Conservation (phyloP, 2,888 invertebrate species). For the Drosophila maculinotata region DNA sequence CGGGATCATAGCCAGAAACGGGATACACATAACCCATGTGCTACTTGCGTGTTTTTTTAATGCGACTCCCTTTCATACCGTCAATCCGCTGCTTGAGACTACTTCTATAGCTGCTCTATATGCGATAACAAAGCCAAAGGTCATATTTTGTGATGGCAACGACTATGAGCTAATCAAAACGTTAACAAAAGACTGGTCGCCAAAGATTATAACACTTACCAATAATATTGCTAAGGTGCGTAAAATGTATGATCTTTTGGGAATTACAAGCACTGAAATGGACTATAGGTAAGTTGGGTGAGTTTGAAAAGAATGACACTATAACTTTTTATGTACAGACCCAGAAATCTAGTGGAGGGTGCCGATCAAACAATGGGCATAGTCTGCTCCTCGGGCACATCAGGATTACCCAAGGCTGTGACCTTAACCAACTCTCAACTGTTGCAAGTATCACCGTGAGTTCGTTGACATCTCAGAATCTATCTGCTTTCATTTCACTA, state of each 20-base stretch:
- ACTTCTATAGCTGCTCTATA: constrained; percentile 39
- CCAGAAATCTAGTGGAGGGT: constrained; percentile 31
- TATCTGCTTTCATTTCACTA: too few species aligned
- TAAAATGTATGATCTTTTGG: constrained; percentile 29
- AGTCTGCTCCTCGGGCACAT: constrained; percentile 71
- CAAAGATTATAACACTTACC: constrained; percentile 32
- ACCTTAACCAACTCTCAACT: constrained; percentile 50
- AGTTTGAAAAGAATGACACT: background rate
- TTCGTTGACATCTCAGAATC: background rate
- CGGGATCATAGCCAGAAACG: constrained; percentile 62
- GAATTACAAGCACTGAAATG: background rate
- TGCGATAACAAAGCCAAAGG: constrained; percentile 55
- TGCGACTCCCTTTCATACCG: constrained; percentile 62
- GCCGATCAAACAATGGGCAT: constrained; percentile 56
- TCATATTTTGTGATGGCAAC: constrained; percentile 67
- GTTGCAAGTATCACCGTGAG: constrained; percentile 24
- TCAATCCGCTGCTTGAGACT: constrained; percentile 53
- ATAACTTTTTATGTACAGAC: constrained; percentile 18
- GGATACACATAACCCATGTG: constrained; percentile 48
- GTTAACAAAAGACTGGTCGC: constrained; percentile 38
- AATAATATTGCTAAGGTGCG: constrained; percentile 26
- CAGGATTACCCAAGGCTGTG: constrained; percentile 68
- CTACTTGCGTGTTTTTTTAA: constrained; percentile 56
- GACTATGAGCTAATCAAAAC: constrained; percentile 40
- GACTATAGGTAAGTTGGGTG: constrained; percentile 25